phyloP scores from a whole-genome alignment of 2,888 invertebrate species.

The Drosophila parthenogenetica region DNA sequence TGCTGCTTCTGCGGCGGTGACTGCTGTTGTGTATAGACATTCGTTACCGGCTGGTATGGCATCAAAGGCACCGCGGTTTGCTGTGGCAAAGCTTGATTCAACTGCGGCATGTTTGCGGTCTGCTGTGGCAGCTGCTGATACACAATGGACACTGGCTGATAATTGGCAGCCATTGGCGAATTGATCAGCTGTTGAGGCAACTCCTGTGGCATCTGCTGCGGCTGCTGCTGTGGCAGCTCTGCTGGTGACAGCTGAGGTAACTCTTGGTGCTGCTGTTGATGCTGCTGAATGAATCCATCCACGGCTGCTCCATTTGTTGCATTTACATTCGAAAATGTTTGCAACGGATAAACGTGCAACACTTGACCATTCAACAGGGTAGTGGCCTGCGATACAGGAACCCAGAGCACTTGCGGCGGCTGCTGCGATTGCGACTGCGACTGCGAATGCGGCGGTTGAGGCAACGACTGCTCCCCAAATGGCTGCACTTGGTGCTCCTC shows the following conservation, averaged over 20 bases:
- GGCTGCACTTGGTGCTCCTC: not conserved
- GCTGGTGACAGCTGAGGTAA: too few species aligned
- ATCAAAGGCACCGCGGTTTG: not conserved
- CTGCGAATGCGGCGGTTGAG: not conserved
- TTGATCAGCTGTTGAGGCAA: not conserved
- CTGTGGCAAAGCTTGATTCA: not conserved
- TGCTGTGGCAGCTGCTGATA: not conserved
- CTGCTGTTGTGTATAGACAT: not conserved
- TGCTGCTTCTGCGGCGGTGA: not conserved
- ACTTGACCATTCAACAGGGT: not conserved
- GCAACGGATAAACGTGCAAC: conserved; percentile 6
- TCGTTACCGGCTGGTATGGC: not conserved
- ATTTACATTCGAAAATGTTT: not conserved
- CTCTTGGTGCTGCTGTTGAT: not conserved
- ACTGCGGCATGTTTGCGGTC: not conserved
- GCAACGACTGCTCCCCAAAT: not conserved
- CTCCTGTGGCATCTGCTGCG: not conserved
- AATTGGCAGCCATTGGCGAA: not conserved
- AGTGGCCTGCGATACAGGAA: not conserved
- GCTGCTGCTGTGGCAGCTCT: conserved; percentile 10
- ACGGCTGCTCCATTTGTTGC: not conserved
- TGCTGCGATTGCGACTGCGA: not conserved
- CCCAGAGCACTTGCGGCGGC: not conserved
- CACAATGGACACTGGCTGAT: conserved; percentile 1
- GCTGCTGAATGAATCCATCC: not conserved